Conservation (phyloP, 2,797 vertebrate genomes). For the Potorous gilbertii region DNA sequence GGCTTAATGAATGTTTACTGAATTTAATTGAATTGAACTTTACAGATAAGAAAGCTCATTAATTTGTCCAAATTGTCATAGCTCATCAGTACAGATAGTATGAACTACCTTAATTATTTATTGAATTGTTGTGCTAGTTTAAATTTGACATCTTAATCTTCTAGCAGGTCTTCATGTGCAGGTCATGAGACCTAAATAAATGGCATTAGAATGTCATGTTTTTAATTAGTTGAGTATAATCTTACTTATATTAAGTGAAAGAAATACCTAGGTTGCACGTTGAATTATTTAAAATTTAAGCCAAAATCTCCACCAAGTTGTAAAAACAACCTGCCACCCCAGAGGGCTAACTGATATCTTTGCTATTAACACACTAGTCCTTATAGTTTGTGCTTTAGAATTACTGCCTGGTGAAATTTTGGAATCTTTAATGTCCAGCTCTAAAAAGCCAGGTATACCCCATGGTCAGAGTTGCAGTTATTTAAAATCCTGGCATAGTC, state of each 20-base stretch:
- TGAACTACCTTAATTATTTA: not conserved
- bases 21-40: not conserved
- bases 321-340: not conserved
- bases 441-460: constrained; percentile 36
- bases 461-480: not conserved
- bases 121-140: not conserved
- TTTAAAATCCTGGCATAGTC: constrained; percentile 16
- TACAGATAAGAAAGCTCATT: not conserved
- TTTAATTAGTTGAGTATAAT: constrained; percentile 38
- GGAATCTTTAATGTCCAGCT: not conserved
- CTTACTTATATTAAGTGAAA: constrained; percentile 44
- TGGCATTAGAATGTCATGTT: not conserved
- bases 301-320: not conserved
- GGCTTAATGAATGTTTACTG: not conserved
- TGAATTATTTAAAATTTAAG: constrained; percentile 42
- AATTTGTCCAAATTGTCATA: not conserved
- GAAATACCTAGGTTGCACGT: constrained; percentile 12
- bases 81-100: not conserved
- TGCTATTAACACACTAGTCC: constrained; percentile 14
- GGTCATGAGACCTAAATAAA: not conserved
- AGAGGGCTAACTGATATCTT: constrained; percentile 3
- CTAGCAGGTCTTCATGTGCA: not conserved
- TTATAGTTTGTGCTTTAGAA: not conserved
- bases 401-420: not conserved
- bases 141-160: not conserved